Conservation (phyloP, 2,888 invertebrate species). For the Cylindroiulus punctatus region DNA sequence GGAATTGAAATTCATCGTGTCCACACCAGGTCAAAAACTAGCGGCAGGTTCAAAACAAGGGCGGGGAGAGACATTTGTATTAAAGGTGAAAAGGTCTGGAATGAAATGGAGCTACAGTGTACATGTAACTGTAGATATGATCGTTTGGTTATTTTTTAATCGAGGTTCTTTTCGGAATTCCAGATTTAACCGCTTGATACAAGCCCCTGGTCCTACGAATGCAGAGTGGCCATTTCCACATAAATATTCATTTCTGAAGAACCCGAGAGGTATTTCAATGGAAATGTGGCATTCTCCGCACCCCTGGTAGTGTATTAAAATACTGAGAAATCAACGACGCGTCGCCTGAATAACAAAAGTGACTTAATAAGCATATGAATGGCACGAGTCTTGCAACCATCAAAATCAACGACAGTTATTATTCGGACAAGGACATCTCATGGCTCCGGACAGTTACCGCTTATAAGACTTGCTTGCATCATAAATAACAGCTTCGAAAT, state of each 20-base stretch:
- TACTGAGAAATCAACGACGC: neutral
- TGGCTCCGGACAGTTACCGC: neutral
- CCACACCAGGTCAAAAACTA: neutral
- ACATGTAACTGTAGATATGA: neutral
- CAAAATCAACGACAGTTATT: conserved; percentile 32
- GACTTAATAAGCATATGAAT: neutral
- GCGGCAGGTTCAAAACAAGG: conserved; percentile 16
- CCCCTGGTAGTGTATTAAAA: neutral
- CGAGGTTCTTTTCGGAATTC: neutral
- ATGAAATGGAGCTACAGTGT: neutral
- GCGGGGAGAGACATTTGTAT: conserved; percentile 14
- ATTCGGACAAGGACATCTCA: conserved; percentile 24
- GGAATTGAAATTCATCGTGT: neutral
- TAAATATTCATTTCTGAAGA: conserved; percentile 34
- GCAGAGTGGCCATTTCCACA: neutral
- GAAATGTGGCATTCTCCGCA: neutral
- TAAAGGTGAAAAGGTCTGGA: conserved; percentile 12
- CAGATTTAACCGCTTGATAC: neutral
- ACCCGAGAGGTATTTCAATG: neutral
- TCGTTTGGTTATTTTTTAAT: neutral
- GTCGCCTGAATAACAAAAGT: conserved; percentile 12
- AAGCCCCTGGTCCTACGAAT: neutral
- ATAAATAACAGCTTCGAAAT: neutral
- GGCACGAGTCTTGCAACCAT: neutral
- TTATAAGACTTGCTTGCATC: neutral